Evolutionary conservation across 1,140 invertebrate genomes (phyloP), one percentile per base, ranked within the genome.

Genomic region (Centruroides vittatus): DNA sequence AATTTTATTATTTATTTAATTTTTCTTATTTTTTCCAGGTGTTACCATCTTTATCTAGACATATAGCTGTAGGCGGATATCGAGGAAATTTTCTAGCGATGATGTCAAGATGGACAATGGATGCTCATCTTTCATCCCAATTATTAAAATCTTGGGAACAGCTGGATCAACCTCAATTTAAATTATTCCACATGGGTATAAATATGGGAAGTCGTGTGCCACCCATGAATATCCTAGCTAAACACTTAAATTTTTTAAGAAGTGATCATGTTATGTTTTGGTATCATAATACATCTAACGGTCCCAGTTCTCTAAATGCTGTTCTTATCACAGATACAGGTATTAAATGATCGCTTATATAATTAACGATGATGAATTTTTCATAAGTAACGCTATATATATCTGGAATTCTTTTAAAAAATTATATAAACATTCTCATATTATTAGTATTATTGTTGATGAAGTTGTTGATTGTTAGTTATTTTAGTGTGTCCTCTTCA

Each of bases 271-370:
- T 67, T 7, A 66, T 67, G 4, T 73, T 73, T 60, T 73, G 72
- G 72, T 73, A 70, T 56, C 66, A 69, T 46, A 61, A 67, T 56
- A 65, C 64, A 1, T 64, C 58, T 9, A 47, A 52, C 23, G 58
- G 49, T 12, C 49, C 55, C 12, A 47, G 62, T 46, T 66, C 69
- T 4, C 61, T 74, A 5, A 70, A 67, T 23, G 74, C 75, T 11
- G 66, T 77, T 11, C 69, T 77, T 5, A 60, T 77, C 23, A 76
- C 75, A 4, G 75, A 77, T 61, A 75, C 73, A 52, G 75, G 73
- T 73, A 63, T 52, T 41, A 41, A 41, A 6, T 41, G 5, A 41
- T 8, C 8, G 41, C 23, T 23, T 23, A 23, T 23, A 23, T 23
- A 23, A 23, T 23, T 23, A 23, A 23, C 23, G 23, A 23, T 23